Evolutionary conservation across 1,140 invertebrate species (phyloP).

Genomic region (Pseudomyrmex concolor): DNA sequence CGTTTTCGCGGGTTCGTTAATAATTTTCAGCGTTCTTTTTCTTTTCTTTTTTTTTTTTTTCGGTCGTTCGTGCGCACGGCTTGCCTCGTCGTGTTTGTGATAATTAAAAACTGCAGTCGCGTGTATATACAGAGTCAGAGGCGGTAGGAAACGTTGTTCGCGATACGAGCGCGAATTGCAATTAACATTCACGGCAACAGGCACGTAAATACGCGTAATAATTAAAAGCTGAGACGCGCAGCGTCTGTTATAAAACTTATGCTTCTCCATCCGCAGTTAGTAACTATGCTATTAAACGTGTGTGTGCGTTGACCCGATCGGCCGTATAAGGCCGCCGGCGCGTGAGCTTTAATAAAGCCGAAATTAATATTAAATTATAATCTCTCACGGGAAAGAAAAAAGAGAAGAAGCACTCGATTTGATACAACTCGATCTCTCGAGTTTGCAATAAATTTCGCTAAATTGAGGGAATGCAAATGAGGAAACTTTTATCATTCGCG

Average conservation of each 20-base stretch:
- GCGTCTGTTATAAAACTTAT: slow-evolving; percentile 42
- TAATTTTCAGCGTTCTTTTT: slow-evolving; percentile 18
- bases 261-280: slow-evolving; percentile 31
- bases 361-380: slow-evolving; percentile 48
- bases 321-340: neutral
- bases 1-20: slow-evolving; percentile 55
- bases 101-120: slow-evolving; percentile 50
- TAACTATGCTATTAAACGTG: slow-evolving; percentile 50
- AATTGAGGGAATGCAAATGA: slow-evolving; percentile 44
- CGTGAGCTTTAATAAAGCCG: slow-evolving; percentile 47
- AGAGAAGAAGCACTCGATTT: slow-evolving; percentile 1
- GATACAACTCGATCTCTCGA: neutral
- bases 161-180: slow-evolving; percentile 44
- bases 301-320: slow-evolving; percentile 18
- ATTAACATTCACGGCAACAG: slow-evolving; percentile 54
- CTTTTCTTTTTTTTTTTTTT: too few species aligned
- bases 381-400: neutral
- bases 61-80: neutral
- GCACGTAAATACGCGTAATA: slow-evolving; percentile 57
- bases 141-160: slow-evolving; percentile 39
- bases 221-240: slow-evolving; percentile 47
- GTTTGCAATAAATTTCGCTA: slow-evolving; percentile 12
- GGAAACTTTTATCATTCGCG: slow-evolving; percentile 16
- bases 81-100: slow-evolving; percentile 27
- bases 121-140: slow-evolving; percentile 40